Evolutionary conservation across 2,113 vertebrate genomes (phyloP), one percentile per base, ranked within the genome.

Genomic region (Poecilia latipinna): DNA sequence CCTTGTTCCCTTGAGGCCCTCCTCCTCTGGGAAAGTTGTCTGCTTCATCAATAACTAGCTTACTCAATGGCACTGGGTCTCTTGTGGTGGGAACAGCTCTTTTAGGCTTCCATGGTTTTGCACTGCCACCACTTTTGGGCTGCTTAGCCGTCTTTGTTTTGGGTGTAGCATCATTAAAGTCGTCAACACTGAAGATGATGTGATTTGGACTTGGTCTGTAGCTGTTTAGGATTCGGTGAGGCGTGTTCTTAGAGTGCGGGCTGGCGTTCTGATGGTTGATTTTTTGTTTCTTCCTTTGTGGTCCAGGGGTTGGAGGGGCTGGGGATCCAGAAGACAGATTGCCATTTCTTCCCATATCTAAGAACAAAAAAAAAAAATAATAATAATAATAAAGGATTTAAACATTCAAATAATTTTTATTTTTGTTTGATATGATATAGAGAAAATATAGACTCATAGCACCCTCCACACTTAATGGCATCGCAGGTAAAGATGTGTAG

Each of bases 81-180:
- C 72, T 81, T 0, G 72, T 68, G 57, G 78, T 84, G 71, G 86
- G 85, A 24, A 90, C 82, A 3, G 90, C 83, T 77, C 92, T 90
- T 72, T 93, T 93, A 70, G 92, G 84, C 72, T 93, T 90, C 92
- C 92, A 93, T 0, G 65, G 68, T 86, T 93, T 94, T 11, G 61
- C 85, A 6, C 22, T 79, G 62, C 72, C 37, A 24, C 29, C 11
- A 31, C 54, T 37, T 29, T 72, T 62, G 15, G 61, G 74, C 12
- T 67, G 77, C 65, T 64, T 85, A 54, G 68, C 35, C 10, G 44
- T 78, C 13, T 75, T 87, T n/a, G 24, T 54, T 80, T 84, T 91
- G 54, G 74, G 62, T 24, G 33, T 62, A 1, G 31, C 1, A 4
- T 65, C 17, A 5, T 0, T 32, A 0, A 61, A 24, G 35, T 82